Conservation (phyloP, 2,797 vertebrate genomes). For the Gadopsis bispinosus region DNA sequence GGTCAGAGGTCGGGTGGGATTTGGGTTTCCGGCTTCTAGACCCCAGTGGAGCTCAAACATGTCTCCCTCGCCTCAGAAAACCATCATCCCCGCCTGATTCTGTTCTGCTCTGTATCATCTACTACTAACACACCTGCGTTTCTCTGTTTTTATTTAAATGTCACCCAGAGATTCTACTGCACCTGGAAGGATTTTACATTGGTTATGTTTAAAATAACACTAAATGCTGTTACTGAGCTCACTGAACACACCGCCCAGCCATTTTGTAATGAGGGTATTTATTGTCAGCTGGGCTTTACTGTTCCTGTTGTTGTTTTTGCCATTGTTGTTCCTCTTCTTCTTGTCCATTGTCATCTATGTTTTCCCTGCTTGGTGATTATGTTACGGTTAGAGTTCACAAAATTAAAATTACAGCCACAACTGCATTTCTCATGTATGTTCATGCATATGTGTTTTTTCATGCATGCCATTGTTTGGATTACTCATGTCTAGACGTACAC, state of each 20-base stretch:
- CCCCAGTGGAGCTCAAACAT: constrained; percentile 70
- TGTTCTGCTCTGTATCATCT: constrained; percentile 47
- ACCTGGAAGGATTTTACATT: constrained; percentile 12
- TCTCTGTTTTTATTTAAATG: constrained; percentile 32
- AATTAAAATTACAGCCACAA: constrained; percentile 9
- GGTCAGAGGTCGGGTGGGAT: constrained; percentile 80
- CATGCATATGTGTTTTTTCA: constrained; percentile 23
- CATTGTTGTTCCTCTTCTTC: not conserved
- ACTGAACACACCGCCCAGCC: not conserved
- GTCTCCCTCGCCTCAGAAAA: constrained; percentile 68
- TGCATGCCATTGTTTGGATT: constrained; percentile 56
- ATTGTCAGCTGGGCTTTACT: not conserved
- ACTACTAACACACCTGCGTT: constrained; percentile 49
- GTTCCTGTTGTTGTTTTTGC: not conserved
- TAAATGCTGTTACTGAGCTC: not conserved
- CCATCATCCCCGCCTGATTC: constrained; percentile 40
- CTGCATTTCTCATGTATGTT: constrained; percentile 10
- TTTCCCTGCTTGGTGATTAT: constrained; percentile 12
- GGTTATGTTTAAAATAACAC: constrained; percentile 8
- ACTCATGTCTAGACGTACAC: constrained; percentile 29
- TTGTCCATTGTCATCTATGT: constrained; percentile 1
- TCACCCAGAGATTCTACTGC: not conserved
- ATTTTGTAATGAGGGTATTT: not conserved
- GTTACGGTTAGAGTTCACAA: constrained; percentile 19
- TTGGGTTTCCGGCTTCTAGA: constrained; percentile 81